Evolutionary conservation across 2,888 invertebrate species (phyloP).

Genomic region (Apamea monoglypha): DNA sequence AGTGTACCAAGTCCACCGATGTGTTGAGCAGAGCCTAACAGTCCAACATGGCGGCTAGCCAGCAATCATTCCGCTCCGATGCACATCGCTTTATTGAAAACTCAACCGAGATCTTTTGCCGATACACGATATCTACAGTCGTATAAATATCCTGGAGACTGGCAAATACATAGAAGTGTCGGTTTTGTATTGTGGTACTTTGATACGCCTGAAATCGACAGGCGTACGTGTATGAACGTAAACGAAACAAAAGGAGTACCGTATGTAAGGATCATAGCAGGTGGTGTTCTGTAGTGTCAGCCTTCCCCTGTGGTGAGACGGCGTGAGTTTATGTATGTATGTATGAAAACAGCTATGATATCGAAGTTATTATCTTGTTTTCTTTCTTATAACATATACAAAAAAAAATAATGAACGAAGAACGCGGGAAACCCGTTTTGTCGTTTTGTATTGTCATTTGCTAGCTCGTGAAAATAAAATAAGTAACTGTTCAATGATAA

Average conservation of each 20-base stretch:
- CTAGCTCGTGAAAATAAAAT: neutral
- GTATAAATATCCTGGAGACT: conserved; percentile 17
- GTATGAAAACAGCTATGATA: neutral
- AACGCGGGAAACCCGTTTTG: neutral
- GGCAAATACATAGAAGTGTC: neutral
- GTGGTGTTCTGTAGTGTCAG: neutral
- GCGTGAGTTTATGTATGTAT: too few relatives aligned
- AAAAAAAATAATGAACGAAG: too few relatives aligned
- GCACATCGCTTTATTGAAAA: conserved; percentile 61
- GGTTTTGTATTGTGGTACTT: conserved; percentile 3
- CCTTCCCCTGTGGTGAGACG: neutral
- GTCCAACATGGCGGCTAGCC: conserved; percentile 40
- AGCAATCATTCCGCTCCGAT: conserved; percentile 50
- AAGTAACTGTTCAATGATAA: conserved; percentile 1
- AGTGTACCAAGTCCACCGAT: conserved; percentile 8
- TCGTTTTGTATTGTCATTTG: neutral
- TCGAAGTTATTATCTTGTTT: too few relatives aligned
- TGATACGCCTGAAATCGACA: neutral
- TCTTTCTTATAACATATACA: too few relatives aligned
- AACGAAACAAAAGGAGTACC: too few relatives aligned
- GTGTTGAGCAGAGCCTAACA: conserved; percentile 21
- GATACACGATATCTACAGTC: conserved; percentile 32
- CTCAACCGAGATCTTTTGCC: conserved; percentile 40
- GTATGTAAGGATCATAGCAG: too few relatives aligned
- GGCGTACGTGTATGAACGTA: too few relatives aligned